Percentiles rank a stretch among this genome's conserved stretches.
These are phyloP conservation scores for Cirrhinus mrigala DNA, from an alignment of 2,797 vertebrate species.

Conservation along the genomic window DNA sequence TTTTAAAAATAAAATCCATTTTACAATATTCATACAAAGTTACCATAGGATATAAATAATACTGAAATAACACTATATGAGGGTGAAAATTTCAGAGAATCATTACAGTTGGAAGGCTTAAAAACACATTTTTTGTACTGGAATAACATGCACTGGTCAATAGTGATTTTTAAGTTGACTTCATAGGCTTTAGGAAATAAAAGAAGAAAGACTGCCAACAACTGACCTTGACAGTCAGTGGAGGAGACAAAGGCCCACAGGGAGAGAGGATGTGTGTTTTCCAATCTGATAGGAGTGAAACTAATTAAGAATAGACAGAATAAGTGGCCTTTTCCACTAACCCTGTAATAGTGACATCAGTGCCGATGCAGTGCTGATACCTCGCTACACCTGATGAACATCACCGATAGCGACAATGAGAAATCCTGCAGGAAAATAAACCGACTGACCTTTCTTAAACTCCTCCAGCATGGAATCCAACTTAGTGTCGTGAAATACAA, in stretches of 20 bases:
- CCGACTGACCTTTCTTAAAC: conserved; percentile 88
- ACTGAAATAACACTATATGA: too few species aligned
- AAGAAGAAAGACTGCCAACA: background rate
- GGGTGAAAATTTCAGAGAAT: too few species aligned
- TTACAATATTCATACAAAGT: too few species aligned
- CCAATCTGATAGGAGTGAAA: background rate
- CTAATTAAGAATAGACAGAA: conserved; percentile 52
- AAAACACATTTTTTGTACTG: too few species aligned
- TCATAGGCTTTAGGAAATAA: background rate
- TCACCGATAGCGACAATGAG: background rate
- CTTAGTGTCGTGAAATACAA: conserved; percentile 97
- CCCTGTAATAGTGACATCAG: conserved; percentile 64
- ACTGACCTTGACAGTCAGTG: conserved; percentile 21
- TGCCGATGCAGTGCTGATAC: conserved; percentile 32
- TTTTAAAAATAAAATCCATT: too few species aligned
- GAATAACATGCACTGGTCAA: background rate
- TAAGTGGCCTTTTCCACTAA: background rate
- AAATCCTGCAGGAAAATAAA: background rate
- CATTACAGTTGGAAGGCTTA: too few species aligned
- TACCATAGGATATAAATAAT: too few species aligned
- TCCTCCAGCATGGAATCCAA: conserved; percentile 97
- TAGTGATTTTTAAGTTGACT: background rate
- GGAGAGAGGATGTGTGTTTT: background rate
- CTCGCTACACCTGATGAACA: background rate
- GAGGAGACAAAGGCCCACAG: conserved; percentile 14